Evolutionary conservation across 2,113 vertebrate species (phyloP).

Genomic region (Phylloscopus whistleri): DNA sequence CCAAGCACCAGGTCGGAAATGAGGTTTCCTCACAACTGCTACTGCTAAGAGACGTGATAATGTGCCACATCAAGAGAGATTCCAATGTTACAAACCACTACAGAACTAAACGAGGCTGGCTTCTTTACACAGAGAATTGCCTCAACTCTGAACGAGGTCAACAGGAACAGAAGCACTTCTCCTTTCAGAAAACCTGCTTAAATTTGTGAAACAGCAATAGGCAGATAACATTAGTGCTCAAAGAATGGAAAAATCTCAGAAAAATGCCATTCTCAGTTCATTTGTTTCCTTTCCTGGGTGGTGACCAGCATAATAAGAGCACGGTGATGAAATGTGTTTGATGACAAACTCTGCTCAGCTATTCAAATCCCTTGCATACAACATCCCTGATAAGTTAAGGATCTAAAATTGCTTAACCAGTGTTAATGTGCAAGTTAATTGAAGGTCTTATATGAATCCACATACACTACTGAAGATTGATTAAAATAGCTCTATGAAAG

Average conservation of each 20-base stretch:
- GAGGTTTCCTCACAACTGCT: background rate
- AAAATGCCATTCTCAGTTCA: background rate
- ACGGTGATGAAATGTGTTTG: background rate
- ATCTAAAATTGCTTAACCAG: slow-evolving; percentile 27
- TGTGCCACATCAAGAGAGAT: background rate
- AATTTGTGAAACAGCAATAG: background rate
- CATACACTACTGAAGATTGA: slow-evolving; percentile 31
- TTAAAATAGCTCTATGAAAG: slow-evolving; percentile 30
- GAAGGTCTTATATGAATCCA: slow-evolving; percentile 37
- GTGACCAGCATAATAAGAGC: background rate
- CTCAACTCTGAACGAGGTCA: background rate
- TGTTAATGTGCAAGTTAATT: slow-evolving; percentile 50
- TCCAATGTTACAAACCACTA: background rate
- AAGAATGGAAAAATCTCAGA: background rate
- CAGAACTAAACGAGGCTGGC: background rate
- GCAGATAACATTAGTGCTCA: background rate
- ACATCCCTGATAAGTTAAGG: slow-evolving; percentile 30
- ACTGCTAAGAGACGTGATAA: accelerated
- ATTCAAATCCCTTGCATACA: background rate
- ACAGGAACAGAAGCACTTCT: background rate
- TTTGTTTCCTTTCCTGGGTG: background rate
- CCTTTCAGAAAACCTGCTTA: background rate
- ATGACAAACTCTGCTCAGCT: background rate
- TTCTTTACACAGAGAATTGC: background rate
- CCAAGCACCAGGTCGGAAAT: background rate